Conservation (phyloP, 2,888 invertebrate genomes). For the Ochlodes sylvanus region DNA sequence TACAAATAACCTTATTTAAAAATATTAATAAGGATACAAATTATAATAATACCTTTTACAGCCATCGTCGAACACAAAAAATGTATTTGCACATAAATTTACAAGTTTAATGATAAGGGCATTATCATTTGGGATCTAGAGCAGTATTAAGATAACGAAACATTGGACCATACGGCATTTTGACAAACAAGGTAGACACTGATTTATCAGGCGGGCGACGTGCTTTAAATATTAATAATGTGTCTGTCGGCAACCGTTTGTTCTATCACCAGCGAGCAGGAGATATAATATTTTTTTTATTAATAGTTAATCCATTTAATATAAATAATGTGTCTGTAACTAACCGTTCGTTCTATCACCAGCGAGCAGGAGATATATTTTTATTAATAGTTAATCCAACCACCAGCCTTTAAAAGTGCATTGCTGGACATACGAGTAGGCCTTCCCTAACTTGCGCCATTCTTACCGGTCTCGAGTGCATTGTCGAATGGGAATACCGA, state of each 20-base stretch:
- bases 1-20: too few relatives aligned
- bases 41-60: neutral
- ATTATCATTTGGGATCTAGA: slow-evolving; percentile 31
- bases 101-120: neutral
- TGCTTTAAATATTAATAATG: slow-evolving; percentile 28
- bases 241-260: neutral
- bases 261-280: slow-evolving; percentile 3
- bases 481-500: too few relatives aligned
- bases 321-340: too few relatives aligned
- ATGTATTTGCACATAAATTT: neutral
- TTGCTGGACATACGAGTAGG: too few relatives aligned
- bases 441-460: too few relatives aligned
- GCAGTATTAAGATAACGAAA: slow-evolving; percentile 52
- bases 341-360: too few relatives aligned
- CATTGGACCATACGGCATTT: slow-evolving; percentile 48
- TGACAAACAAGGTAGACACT: slow-evolving; percentile 52
- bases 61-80: neutral
- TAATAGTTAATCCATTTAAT: too few relatives aligned
- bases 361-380: too few relatives aligned
- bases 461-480: too few relatives aligned
- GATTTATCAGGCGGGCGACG: slow-evolving; percentile 49
- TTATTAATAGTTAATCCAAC: too few relatives aligned
- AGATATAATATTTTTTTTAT: neutral
- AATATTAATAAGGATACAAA: too few relatives aligned
- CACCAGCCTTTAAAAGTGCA: too few relatives aligned